phyloP scores from a whole-genome alignment of 2,888 invertebrate genomes.

The Caradrina kadenii region DNA sequence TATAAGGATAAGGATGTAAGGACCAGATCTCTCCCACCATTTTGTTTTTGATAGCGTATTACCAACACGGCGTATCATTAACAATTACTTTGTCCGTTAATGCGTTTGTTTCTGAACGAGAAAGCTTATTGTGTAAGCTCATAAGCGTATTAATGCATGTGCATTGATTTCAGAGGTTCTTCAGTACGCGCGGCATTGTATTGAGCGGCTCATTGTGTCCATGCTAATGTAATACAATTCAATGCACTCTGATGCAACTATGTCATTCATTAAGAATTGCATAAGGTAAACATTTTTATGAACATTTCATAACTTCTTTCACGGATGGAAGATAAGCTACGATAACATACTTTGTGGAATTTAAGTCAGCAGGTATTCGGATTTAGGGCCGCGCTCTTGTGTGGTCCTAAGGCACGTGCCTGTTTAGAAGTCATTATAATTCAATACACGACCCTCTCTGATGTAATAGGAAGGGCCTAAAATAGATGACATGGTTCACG shows the following conservation, averaged over 20 bases:
- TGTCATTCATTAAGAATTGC: conserved; percentile 70
- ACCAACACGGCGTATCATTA: conserved; percentile 60
- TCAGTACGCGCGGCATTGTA: conserved; percentile 69
- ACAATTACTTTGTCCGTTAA: conserved; percentile 58
- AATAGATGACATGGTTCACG: conserved; percentile 42
- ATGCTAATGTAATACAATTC: conserved; percentile 76
- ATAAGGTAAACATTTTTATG: conserved; percentile 60
- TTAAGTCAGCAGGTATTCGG: conserved; percentile 29
- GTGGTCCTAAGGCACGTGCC: conserved; percentile 62
- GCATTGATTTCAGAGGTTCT: conserved; percentile 75
- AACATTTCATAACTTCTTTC: conserved; percentile 61
- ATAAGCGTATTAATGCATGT: conserved; percentile 72
- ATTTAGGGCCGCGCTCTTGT: conserved; percentile 55
- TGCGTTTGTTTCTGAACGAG: conserved; percentile 65
- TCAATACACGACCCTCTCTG: conserved; percentile 59
- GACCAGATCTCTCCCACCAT: conserved; percentile 30
- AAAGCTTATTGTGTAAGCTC: conserved; percentile 72
- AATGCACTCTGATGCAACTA: conserved; percentile 73
- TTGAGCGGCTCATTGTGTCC: conserved; percentile 72
- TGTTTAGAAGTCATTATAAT: conserved; percentile 66
- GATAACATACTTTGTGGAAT: conserved; percentile 53
- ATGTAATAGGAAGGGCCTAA: conserved; percentile 49
- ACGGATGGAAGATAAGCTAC: conserved; percentile 54
- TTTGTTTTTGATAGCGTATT: conserved; percentile 25
- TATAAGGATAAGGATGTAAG: conserved; percentile 17